phyloP scores from a whole-genome alignment of 1,140 invertebrate species.

The Platyura marginata region DNA sequence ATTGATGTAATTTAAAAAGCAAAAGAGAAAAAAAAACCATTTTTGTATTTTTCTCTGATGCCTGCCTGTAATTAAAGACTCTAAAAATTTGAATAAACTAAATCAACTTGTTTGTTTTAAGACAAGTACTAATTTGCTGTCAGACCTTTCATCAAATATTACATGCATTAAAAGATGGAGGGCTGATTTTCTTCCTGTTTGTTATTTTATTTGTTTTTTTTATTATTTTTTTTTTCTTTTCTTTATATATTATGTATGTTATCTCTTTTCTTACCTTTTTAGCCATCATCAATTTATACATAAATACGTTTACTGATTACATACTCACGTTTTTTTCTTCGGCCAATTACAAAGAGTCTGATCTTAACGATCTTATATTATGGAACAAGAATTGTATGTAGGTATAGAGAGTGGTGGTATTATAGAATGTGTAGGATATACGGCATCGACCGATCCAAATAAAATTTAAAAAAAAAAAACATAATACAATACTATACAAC shows the following conservation, averaged over 20 bases:
- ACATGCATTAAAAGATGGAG: not conserved
- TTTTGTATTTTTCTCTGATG: no score
- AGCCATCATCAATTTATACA: not conserved
- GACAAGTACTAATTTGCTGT: conserved; percentile 2
- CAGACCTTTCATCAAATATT: conserved; percentile 1
- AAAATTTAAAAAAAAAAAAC: not conserved
- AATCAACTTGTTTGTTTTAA: conserved; percentile 1
- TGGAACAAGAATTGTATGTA: not conserved
- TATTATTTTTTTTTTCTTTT: not conserved
- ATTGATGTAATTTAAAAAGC: no score
- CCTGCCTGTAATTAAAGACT: no score
- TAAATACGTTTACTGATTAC: not conserved
- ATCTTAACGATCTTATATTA: not conserved
- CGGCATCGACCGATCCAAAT: no score
- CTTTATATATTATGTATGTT: not conserved
- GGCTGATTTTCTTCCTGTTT: not conserved
- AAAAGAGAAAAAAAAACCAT: no score
- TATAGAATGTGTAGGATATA: not conserved
- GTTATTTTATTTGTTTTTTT: not conserved
- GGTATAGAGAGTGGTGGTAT: not conserved
- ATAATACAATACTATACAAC: not conserved
- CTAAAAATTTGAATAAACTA: not conserved
- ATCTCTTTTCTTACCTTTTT: not conserved
- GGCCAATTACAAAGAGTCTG: not conserved
- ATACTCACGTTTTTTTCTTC: not conserved